Percentiles rank a stretch among this genome's conserved stretches.
These are phyloP conservation scores for Odobenus rosmarus DNA, from an alignment of 2,113 vertebrate genomes.

Conservation along the genomic window DNA sequence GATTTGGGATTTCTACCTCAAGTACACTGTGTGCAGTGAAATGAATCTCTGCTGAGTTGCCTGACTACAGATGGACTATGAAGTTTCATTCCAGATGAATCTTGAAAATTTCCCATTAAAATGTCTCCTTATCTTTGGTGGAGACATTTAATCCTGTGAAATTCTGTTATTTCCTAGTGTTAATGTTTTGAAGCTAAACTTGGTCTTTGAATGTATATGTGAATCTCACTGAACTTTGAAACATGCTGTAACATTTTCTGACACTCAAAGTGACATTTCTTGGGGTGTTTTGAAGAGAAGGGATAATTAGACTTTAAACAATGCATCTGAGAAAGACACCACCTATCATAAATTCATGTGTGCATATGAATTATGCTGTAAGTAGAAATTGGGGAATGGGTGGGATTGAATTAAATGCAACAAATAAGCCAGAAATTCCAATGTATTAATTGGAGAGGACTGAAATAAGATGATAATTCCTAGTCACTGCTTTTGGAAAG, in stretches of 20 bases:
- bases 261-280: slow-evolving; percentile 40
- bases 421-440: not conserved
- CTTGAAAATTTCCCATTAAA: not conserved
- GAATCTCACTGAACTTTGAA: slow-evolving; percentile 51
- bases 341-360: not conserved
- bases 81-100: not conserved
- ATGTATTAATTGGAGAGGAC: not conserved
- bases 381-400: not conserved
- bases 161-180: slow-evolving; percentile 35
- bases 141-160: slow-evolving; percentile 47
- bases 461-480: not conserved
- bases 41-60: not conserved
- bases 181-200: slow-evolving; percentile 52
- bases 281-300: slow-evolving; percentile 5
- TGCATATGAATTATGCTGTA: not conserved
- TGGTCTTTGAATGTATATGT: not conserved
- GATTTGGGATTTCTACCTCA: not conserved
- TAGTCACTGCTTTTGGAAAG: not conserved
- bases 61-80: not conserved
- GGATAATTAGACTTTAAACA: slow-evolving; percentile 7
- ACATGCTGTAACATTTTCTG: slow-evolving; percentile 43
- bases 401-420: not conserved
- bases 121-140: not conserved
- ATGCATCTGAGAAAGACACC: not conserved
- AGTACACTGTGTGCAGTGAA: not conserved